phyloP scores from a whole-genome alignment of 2,888 invertebrate genomes.

The Diplolepis rosae region DNA sequence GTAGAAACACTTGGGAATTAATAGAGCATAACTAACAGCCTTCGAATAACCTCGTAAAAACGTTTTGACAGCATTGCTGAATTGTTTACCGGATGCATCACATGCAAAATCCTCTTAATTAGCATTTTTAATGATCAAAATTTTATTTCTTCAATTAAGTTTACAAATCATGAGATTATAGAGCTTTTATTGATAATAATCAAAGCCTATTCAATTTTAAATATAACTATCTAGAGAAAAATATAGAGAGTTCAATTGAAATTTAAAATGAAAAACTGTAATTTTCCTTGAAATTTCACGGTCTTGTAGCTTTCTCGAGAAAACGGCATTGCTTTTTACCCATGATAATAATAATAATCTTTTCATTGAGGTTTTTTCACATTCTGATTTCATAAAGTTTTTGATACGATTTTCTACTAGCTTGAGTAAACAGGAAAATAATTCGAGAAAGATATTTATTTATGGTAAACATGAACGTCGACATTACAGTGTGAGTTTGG shows the following conservation, averaged over 20 bases:
- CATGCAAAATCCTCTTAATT: not conserved
- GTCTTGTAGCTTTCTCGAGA: not conserved
- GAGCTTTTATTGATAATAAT: not conserved
- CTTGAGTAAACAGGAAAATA: constrained; percentile 6
- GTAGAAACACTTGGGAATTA: constrained; percentile 8
- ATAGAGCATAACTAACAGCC: constrained; percentile 35
- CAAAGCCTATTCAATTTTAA: not conserved
- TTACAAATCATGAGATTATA: no score
- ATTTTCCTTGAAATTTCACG: constrained; percentile 11
- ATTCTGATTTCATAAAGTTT: not conserved
- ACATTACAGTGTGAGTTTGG: constrained; percentile 8
- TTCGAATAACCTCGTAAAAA: constrained; percentile 35
- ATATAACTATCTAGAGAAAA: not conserved
- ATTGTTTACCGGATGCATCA: constrained; percentile 7
- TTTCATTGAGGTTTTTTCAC: constrained; percentile 24
- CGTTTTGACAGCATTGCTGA: constrained; percentile 36
- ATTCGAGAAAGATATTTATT: constrained; percentile 13
- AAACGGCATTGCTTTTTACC: constrained; percentile 12
- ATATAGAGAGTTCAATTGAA: not conserved
- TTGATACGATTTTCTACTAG: not conserved
- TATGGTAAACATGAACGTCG: constrained; percentile 12
- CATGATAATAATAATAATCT: not conserved
- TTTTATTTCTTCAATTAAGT: not conserved
- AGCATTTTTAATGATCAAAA: not conserved
- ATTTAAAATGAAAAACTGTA: constrained; percentile 10